phyloP scores from a whole-genome alignment of 53 echinoderm and acorn worm genomes.

The Zoroaster sp. region DNA sequence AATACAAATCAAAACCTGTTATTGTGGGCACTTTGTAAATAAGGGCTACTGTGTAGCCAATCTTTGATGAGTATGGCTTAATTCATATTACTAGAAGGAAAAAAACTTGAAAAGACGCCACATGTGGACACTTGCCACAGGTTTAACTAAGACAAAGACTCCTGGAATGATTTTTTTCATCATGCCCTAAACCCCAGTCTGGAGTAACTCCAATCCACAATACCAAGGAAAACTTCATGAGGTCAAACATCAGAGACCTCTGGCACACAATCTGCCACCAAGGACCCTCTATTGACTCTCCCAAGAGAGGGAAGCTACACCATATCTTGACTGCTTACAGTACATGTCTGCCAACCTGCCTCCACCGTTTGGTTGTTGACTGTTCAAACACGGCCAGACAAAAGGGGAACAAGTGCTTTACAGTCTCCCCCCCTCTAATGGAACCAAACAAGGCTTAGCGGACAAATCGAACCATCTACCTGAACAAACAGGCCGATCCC shows the following conservation, averaged over 20 bases:
- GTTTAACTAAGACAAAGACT: neutral
- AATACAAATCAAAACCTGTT: no score
- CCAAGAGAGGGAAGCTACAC: neutral
- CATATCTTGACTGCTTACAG: neutral
- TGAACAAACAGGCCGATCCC: constrained; percentile 29
- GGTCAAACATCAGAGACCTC: constrained; percentile 45
- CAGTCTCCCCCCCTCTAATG: neutral
- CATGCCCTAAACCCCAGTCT: no score
- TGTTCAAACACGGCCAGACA: constrained; percentile 25
- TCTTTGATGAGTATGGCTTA: no score
- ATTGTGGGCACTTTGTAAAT: no score
- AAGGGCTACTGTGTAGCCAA: no score
- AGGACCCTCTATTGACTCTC: constrained; percentile 5
- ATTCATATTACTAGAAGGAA: no score
- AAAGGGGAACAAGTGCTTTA: constrained; percentile 13
- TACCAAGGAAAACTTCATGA: neutral
- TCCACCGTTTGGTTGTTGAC: constrained; percentile 7
- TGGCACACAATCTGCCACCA: neutral
- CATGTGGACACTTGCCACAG: neutral
- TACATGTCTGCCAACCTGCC: neutral
- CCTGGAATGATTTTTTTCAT: neutral
- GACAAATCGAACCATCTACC: constrained; percentile 27
- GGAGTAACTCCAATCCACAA: neutral
- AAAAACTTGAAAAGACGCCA: no score
- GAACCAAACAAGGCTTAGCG: constrained; percentile 36